Percentiles rank a stretch among this genome's conserved stretches.
Conservation (phyloP, 2,888 invertebrate genomes). For the Keiferia lycopersicella region DNA sequence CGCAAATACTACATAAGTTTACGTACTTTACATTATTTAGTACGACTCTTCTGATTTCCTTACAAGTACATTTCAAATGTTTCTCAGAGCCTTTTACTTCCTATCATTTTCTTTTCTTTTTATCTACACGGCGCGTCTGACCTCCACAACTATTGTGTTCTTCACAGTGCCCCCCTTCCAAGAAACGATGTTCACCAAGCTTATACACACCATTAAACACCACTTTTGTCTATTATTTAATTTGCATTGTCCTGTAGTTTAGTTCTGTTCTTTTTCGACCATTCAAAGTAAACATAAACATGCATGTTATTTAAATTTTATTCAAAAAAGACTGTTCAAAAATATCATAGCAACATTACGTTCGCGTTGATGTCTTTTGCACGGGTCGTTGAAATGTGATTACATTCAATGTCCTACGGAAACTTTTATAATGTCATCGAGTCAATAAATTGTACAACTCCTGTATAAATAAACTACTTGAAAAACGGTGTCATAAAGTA, state of each 20-base stretch:
- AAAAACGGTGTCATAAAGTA: constrained; percentile 20
- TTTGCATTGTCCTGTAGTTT: constrained; percentile 29
- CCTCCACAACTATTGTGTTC: constrained; percentile 26
- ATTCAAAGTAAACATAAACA: not conserved
- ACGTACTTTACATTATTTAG: not conserved
- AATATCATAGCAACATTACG: constrained; percentile 28
- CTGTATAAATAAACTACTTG: constrained; percentile 18
- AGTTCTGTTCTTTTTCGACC: constrained; percentile 30
- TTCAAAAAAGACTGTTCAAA: not conserved
- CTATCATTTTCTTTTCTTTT: not conserved
- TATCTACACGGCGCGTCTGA: no score
- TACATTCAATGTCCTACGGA: constrained; percentile 1
- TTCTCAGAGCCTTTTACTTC: not conserved
- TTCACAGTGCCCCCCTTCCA: constrained; percentile 47
- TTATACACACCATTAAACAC: constrained; percentile 15
- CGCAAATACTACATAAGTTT: no score
- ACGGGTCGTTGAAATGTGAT: constrained; percentile 26
- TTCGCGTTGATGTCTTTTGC: constrained; percentile 51
- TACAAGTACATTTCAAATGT: not conserved
- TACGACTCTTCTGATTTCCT: not conserved
- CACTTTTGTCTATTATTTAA: constrained; percentile 6
- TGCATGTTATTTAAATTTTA: constrained; percentile 8
- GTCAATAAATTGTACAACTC: constrained; percentile 16
- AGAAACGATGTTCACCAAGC: constrained; percentile 29
- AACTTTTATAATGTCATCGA: constrained; percentile 17